phyloP scores from a whole-genome alignment of 1,140 invertebrate species.

The Oedothorax gibbosus region DNA sequence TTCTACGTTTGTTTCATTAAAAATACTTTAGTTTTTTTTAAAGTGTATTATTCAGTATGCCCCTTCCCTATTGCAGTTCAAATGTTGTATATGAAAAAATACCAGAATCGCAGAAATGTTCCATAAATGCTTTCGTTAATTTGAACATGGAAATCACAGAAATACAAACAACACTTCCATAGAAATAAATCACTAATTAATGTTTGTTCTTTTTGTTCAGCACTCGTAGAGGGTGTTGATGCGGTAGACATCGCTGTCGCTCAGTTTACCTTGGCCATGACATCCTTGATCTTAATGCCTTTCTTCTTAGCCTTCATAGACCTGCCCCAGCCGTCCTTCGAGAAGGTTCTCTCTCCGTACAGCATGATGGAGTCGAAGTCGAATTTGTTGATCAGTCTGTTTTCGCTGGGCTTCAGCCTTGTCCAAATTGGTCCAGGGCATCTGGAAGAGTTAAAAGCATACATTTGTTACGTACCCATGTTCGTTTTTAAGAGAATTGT shows the following conservation, averaged over 20 bases:
- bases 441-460: constrained; percentile 19
- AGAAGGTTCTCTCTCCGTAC: constrained; percentile 67
- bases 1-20: too few relatives aligned
- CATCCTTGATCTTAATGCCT: constrained; percentile 62
- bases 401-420: constrained; percentile 61
- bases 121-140: too few relatives aligned
- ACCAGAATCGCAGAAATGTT: too few relatives aligned
- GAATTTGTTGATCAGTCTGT: constrained; percentile 63
- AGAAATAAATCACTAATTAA: background rate
- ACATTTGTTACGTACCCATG: background rate
- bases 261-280: constrained; percentile 66
- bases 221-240: constrained; percentile 68
- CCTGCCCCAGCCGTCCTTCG: constrained; percentile 64
- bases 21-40: too few relatives aligned
- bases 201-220: constrained; percentile 16
- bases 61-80: too few relatives aligned
- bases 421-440: constrained; percentile 59
- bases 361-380: constrained; percentile 69
- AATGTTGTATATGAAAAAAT: too few relatives aligned
- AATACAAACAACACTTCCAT: too few relatives aligned
- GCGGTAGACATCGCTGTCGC: constrained; percentile 65
- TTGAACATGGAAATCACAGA: too few relatives aligned
- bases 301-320: constrained; percentile 66
- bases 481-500: too few relatives aligned
- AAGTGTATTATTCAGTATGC: too few relatives aligned